Conservation (phyloP, 2,888 invertebrate species). For the Syrista parreyssii region DNA sequence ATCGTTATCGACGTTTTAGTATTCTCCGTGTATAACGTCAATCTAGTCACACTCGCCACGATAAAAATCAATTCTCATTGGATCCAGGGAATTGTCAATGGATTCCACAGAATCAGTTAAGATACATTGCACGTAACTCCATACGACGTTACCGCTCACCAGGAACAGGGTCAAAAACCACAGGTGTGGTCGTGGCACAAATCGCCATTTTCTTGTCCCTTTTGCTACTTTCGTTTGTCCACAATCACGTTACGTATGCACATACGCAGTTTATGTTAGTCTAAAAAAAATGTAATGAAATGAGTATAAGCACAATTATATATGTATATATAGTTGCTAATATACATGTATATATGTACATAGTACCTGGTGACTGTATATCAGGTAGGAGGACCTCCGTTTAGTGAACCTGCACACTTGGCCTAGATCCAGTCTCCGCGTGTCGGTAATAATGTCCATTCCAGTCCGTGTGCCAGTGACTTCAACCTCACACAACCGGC, state of each 20-base stretch:
- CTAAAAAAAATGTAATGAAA: background rate
- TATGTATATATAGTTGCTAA: background rate
- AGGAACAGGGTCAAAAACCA: background rate
- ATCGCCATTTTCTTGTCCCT: background rate
- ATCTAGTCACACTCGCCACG: background rate
- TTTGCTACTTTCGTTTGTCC: background rate
- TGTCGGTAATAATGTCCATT: conserved; percentile 8
- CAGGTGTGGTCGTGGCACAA: background rate
- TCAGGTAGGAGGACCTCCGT: conserved; percentile 16
- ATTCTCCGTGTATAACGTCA: background rate
- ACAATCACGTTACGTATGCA: background rate
- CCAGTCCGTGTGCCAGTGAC: conserved; percentile 1
- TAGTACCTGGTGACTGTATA: background rate
- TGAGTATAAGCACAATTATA: background rate
- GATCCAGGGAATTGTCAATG: background rate
- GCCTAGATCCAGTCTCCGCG: conserved; percentile 34
- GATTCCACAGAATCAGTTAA: background rate
- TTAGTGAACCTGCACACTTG: conserved; percentile 45
- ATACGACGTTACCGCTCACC: background rate
- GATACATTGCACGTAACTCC: background rate
- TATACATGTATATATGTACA: background rate
- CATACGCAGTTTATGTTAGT: background rate
- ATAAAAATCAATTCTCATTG: background rate
- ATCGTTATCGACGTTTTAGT: background rate
- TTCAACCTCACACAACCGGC: background rate